Evolutionary conservation across 1,140 invertebrate genomes (phyloP).

Genomic region (Bicyclus anynana): DNA sequence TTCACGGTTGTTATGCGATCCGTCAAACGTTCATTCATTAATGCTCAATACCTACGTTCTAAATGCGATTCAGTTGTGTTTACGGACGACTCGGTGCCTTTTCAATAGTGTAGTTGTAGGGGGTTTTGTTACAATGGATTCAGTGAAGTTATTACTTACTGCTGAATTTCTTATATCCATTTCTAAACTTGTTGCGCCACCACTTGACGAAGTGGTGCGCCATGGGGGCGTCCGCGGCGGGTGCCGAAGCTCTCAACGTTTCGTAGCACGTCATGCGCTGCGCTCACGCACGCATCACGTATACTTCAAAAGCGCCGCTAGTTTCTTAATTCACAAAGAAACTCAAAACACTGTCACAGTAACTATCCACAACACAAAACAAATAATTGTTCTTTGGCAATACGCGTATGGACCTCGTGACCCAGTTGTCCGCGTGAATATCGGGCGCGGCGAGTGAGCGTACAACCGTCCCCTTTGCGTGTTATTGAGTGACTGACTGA

Average conservation of each 20-base stretch:
- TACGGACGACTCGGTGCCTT: background rate
- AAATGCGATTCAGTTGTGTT: background rate
- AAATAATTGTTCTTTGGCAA: constrained; percentile 44
- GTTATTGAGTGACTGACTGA: constrained; percentile 69
- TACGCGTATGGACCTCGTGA: constrained; percentile 53
- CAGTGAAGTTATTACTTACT: constrained; percentile 67
- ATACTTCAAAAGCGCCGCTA: constrained; percentile 71
- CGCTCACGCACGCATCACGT: constrained; percentile 75
- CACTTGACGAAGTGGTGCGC: constrained; percentile 87
- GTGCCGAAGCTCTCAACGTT: constrained; percentile 73
- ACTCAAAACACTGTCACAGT: constrained; percentile 48
- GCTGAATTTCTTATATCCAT: constrained; percentile 85
- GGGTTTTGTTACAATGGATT: background rate
- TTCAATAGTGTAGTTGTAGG: background rate
- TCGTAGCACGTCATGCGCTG: constrained; percentile 78
- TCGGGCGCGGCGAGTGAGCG: constrained; percentile 30
- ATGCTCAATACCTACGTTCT: background rate
- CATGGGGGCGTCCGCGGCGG: constrained; percentile 80
- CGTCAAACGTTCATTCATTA: constrained; percentile 1
- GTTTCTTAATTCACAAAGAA: constrained; percentile 50
- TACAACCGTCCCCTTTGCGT: constrained; percentile 47
- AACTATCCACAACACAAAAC: constrained; percentile 57
- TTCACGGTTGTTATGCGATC: background rate
- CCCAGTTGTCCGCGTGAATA: constrained; percentile 69
- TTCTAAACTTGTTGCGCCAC: constrained; percentile 87